Conservation (phyloP, 2,888 invertebrate species). For the Plagodis pulveraria region DNA sequence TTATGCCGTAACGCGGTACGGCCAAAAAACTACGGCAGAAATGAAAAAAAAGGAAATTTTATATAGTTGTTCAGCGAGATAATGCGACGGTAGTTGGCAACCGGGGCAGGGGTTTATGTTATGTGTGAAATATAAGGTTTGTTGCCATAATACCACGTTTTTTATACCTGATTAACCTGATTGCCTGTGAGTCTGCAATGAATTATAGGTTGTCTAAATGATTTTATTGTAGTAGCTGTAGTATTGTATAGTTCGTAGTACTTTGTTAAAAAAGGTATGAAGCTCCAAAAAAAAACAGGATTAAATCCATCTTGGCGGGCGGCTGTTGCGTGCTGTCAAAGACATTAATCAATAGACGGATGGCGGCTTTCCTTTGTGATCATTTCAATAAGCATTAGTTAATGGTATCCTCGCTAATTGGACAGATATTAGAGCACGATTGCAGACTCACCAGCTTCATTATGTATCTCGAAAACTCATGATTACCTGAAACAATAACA, state of each 20-base stretch:
- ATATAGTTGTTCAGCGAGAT: slow-evolving; percentile 36
- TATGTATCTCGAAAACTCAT: not conserved
- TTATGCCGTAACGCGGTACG: slow-evolving; percentile 42
- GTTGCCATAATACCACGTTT: not conserved
- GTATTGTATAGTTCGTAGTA: too few species aligned
- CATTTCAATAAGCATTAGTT: not conserved
- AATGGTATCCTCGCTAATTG: not conserved
- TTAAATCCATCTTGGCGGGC: too few species aligned
- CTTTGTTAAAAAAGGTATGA: too few species aligned
- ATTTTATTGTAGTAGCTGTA: too few species aligned
- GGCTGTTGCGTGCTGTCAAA: not conserved
- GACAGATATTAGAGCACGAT: not conserved
- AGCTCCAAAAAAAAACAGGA: too few species aligned
- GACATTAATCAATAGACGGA: not conserved
- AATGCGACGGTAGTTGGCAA: slow-evolving; percentile 33
- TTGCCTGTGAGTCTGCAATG: too few species aligned
- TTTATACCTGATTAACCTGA: too few species aligned
- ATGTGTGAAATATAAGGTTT: slow-evolving; percentile 2
- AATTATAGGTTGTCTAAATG: too few species aligned
- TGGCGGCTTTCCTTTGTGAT: not conserved
- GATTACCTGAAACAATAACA: not conserved
- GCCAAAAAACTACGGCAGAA: slow-evolving; percentile 20
- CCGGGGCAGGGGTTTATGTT: slow-evolving; percentile 4
- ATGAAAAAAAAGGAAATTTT: slow-evolving; percentile 27
- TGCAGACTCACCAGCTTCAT: slow-evolving; percentile 8